Conservation (phyloP, 2,888 invertebrate species). For the Coecobrya sp. region DNA sequence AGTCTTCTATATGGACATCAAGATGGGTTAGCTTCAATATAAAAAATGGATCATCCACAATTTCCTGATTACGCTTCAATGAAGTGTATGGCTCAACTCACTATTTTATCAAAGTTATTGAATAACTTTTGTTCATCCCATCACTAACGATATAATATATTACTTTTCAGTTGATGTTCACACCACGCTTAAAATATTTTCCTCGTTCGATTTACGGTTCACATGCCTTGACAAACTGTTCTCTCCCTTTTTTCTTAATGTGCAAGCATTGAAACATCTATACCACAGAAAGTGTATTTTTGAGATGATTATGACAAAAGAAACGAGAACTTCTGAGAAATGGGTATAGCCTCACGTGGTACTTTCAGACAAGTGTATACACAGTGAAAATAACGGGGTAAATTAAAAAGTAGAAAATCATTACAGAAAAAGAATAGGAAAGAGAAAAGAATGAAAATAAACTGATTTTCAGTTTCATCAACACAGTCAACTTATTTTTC, state of each 20-base stretch:
- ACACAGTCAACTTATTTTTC: slow-evolving; percentile 58
- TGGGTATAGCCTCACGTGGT: background rate
- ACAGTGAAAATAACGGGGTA: slow-evolving; percentile 31
- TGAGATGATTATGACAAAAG: background rate
- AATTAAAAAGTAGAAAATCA: slow-evolving; percentile 65
- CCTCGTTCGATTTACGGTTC: slow-evolving; percentile 14
- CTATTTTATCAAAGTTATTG: slow-evolving; percentile 28
- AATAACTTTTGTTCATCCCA: slow-evolving; percentile 30
- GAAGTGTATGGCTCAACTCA: slow-evolving; percentile 14
- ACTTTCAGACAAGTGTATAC: slow-evolving; percentile 6
- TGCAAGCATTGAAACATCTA: background rate
- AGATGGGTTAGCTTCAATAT: background rate
- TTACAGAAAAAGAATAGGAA: slow-evolving; percentile 37
- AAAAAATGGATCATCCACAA: slow-evolving; percentile 20
- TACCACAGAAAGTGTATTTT: slow-evolving; percentile 1
- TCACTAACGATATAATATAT: background rate
- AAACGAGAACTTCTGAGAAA: slow-evolving; percentile 9
- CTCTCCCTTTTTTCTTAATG: slow-evolving; percentile 2
- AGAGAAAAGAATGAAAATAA: slow-evolving; percentile 51
- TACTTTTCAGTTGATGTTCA: background rate
- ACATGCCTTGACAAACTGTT: slow-evolving; percentile 27
- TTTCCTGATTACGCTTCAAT: slow-evolving; percentile 6
- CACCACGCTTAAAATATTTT: slow-evolving; percentile 5
- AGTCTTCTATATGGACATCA: background rate
- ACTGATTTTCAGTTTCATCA: slow-evolving; percentile 57